A percentile compares a stretch with the other conserved stretches of the same genome.
Evolutionary conservation across 2,113 vertebrate genomes (phyloP).

Genomic region (Pan troglodytes): NHGRI_mPanTro3-v2.1_pri NC_072421.2:117095501-117096000

Average conservation of each 20-base stretch:
- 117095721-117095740: constrained; percentile 24
- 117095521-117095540: neutral
- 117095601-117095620: neutral
- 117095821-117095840: constrained; percentile 11
- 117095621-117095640: neutral
- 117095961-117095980: neutral
- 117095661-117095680: neutral
- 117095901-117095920: neutral
- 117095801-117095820: neutral
- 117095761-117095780: neutral
- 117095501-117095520: neutral
- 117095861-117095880: constrained; percentile 17
- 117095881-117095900: constrained; percentile 17
- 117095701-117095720: constrained; percentile 29
- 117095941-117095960: too few relatives aligned
- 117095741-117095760: constrained; percentile 24
- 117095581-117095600: neutral
- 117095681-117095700: constrained; percentile 9
- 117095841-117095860: neutral
- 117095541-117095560: neutral
- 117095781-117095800: constrained; percentile 13
- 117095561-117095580: neutral
- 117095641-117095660: constrained; percentile 27
- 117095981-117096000: constrained; percentile 9
- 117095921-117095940: neutral